Percentiles rank a stretch among this genome's conserved stretches.
phyloP scores from a whole-genome alignment of 2,797 vertebrate genomes.

The Muraenolepis orangiensis region DNA sequence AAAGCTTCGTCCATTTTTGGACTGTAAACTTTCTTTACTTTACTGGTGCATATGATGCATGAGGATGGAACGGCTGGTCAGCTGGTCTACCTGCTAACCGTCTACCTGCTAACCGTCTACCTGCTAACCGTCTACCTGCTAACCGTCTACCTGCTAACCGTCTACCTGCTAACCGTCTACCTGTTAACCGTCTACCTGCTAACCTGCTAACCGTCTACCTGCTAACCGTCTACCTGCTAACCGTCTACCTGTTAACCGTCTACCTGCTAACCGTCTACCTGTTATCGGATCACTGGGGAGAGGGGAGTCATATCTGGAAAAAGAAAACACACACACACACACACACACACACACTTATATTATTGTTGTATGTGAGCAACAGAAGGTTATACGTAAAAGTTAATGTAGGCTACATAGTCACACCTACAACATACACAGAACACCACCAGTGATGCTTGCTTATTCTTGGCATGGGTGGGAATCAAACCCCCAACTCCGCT shows the following conservation, averaged over 20 bases:
- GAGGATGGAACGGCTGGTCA: background rate
- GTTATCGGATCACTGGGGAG: conserved; percentile 24
- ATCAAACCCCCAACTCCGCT: background rate
- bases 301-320: conserved; percentile 32
- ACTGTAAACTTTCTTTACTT: background rate
- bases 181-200: no score
- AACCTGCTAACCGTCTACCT: conserved; percentile 30
- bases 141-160: conserved; percentile 26
- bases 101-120: conserved; percentile 23
- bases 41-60: background rate
- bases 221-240: conserved; percentile 24
- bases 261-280: conserved; percentile 30
- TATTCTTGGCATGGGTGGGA: background rate
- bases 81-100: conserved; percentile 20
- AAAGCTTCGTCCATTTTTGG: background rate
- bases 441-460: background rate
- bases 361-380: background rate
- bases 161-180: conserved; percentile 26
- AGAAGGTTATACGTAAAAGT: background rate
- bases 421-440: background rate
- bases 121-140: conserved; percentile 26
- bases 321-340: conserved; percentile 1
- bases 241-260: conserved; percentile 23
- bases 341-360: background rate
- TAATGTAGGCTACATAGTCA: background rate